These are phyloP conservation scores for Xylocampa areola DNA, from an alignment of 2,888 invertebrate genomes.

Conservation along the genomic window DNA sequence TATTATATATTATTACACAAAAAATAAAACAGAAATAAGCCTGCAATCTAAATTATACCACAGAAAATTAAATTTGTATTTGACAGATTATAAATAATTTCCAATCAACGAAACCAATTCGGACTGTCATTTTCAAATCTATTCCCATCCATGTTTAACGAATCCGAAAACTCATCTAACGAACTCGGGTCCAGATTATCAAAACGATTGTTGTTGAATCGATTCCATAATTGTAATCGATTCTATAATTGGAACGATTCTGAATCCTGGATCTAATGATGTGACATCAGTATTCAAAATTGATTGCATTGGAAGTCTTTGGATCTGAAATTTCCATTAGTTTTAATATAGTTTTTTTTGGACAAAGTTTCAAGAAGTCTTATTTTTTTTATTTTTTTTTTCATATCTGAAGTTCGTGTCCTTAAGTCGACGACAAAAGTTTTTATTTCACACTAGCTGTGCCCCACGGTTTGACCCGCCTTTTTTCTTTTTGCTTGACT, in stretches of 20 bases:
- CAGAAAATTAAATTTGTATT: no score
- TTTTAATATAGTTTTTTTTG: constrained; percentile 12
- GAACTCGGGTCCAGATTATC: constrained; percentile 14
- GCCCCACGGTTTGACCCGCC: no score
- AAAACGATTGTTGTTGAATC: constrained; percentile 22
- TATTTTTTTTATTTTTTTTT: no score
- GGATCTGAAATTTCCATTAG: constrained; percentile 19
- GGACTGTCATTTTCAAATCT: constrained; percentile 17
- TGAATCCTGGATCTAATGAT: constrained; percentile 28
- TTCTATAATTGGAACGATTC: constrained; percentile 45
- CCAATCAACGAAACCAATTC: constrained; percentile 8
- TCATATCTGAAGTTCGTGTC: no score
- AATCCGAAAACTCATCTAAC: constrained; percentile 27
- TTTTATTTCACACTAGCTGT: no score
- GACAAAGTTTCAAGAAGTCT: constrained; percentile 31
- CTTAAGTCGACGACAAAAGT: no score
- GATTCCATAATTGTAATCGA: constrained; percentile 41
- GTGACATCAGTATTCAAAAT: constrained; percentile 34
- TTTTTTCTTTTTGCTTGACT: no score
- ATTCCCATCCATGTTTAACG: constrained; percentile 16
- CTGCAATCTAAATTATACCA: no score
- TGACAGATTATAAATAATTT: constrained; percentile 6
- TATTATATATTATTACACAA: no score
- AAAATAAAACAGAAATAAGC: no score
- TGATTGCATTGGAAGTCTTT: constrained; percentile 35